phyloP scores from a whole-genome alignment of 2,797 vertebrate species.

The Ceyx erithaca region DNA sequence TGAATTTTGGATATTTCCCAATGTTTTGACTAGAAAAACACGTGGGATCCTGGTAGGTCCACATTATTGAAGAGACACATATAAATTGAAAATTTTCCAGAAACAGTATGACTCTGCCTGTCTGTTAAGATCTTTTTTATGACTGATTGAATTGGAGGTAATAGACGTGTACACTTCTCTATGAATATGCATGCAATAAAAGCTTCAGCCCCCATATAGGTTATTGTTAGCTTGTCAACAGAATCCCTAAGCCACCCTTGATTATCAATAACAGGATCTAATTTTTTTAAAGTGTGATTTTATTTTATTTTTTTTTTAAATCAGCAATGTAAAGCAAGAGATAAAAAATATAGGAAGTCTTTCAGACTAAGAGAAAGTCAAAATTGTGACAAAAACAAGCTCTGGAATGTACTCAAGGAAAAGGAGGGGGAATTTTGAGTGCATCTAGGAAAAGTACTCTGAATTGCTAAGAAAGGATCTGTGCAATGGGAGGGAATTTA shows the following conservation, averaged over 20 bases:
- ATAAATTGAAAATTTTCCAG: conserved; percentile 7
- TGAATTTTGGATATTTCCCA: conserved; percentile 40
- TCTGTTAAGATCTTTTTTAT: background rate
- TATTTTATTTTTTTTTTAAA: background rate
- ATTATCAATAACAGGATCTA: background rate
- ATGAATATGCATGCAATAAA: background rate
- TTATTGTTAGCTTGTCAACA: background rate
- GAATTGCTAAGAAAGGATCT: background rate
- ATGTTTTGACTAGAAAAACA: conserved; percentile 46
- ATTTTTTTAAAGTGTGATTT: background rate
- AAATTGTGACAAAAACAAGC: background rate
- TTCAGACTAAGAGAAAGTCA: background rate
- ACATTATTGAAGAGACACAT: background rate
- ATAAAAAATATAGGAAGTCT: background rate
- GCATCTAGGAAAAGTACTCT: background rate
- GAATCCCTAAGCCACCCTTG: background rate
- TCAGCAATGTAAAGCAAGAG: background rate
- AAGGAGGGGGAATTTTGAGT: background rate
- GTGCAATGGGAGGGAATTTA: fast-evolving
- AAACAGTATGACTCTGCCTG: background rate
- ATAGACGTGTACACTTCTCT: background rate
- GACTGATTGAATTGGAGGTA: background rate
- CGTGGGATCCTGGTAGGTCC: background rate
- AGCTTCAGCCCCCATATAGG: background rate
- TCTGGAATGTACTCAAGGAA: fast-evolving